Evolutionary conservation across 1,140 invertebrate genomes (phyloP), one percentile per base, ranked within the genome.

Genomic region (Zaprionus inermis): DNA sequence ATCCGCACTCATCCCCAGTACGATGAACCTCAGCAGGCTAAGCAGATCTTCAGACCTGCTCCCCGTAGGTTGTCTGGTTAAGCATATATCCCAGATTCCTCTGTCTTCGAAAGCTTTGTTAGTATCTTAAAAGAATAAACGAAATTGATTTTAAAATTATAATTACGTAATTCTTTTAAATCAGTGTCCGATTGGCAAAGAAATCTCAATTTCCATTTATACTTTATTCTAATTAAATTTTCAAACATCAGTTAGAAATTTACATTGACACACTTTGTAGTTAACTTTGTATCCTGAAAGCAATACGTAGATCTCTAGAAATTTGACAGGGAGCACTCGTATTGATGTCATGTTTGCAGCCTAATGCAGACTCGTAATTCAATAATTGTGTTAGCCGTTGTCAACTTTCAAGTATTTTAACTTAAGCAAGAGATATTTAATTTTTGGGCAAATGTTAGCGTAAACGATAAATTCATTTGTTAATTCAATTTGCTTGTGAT

Each of bases 1-100:
- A 93, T 95, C 67, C 93, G 93, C 64, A 81, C 93, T 32, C 91
- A 94, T 44, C 93, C 93, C n/a, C 78, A 84, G 60, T 76, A 84
- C 58, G 84, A 89, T 18, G 54, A 41, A 32, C 34, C 16, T 11
- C 44, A 38, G 7, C 36, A 65, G 16, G 14, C 24, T 9, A 51
- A 9, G 5, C 24, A 34, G 22, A 49, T 32, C 14, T 3, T 9
- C 10, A 36, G 28, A 5, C 4, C 38, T 4, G 14, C 32, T 14
- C 5, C n/a, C 24, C 20, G 54, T 14, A 36, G 28, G 18, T 11
- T 22, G 10, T 24, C 36, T 18, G 70, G 70, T 67, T 72, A 72
- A 52, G 16, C 3, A 18, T 32, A 14, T 34, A 20, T 51, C 14
- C 36, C 24, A 46, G 24, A 14, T 65, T 55, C 12, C 5, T 11